Percentiles rank a stretch among this genome's conserved stretches.
Conservation (phyloP, 2,113 vertebrate species). For the Salvelinus fontinalis region DNA sequence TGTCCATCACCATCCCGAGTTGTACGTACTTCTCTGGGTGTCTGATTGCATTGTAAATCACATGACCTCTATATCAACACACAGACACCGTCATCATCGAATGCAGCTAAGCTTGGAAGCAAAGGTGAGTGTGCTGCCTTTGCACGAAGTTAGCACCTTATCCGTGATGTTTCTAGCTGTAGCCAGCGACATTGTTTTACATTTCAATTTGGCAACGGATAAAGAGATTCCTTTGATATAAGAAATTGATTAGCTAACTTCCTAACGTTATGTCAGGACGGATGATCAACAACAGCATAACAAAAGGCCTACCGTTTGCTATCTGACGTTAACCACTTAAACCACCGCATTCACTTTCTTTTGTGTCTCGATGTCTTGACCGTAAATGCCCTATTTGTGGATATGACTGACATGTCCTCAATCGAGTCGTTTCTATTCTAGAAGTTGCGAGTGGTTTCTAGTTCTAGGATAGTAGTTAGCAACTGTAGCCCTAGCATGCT, state of each 20-base stretch:
- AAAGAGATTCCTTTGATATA: background rate
- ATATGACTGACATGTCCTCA: no score
- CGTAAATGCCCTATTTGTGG: no score
- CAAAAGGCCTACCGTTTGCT: background rate
- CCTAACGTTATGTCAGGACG: background rate
- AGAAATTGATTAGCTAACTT: background rate
- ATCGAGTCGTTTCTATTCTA: no score
- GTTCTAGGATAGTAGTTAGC: no score
- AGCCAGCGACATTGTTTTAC: background rate
- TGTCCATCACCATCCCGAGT: conserved; percentile 7
- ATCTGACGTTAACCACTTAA: no score
- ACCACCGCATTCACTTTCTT: no score
- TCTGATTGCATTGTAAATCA: conserved; percentile 36
- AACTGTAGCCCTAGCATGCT: no score
- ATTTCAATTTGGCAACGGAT: background rate
- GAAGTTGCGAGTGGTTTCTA: no score
- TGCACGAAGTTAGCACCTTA: background rate
- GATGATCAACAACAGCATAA: background rate
- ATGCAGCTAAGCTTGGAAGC: conserved; percentile 36
- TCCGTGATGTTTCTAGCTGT: background rate
- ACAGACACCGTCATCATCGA: conserved; percentile 58
- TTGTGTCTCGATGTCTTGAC: no score
- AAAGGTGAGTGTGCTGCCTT: conserved; percentile 55
- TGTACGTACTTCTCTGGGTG: conserved; percentile 7
- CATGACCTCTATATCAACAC: conserved; percentile 63